Evolutionary conservation across 2,888 invertebrate genomes (phyloP).

Genomic region (Chrysomela aeneicollis): DNA sequence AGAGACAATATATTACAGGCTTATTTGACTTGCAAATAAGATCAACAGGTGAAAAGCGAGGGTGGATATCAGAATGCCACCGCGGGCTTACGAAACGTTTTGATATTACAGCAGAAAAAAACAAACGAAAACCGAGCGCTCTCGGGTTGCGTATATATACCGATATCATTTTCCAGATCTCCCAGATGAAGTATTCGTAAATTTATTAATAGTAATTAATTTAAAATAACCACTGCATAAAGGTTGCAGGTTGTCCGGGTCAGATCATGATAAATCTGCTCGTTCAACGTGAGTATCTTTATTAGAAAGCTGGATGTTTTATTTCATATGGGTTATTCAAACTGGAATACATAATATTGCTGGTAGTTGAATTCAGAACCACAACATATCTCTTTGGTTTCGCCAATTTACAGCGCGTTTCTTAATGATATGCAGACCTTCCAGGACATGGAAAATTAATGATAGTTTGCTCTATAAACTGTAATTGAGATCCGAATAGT

Average conservation of each 20-base stretch:
- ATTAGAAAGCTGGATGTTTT: neutral
- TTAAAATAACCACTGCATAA: slow-evolving; percentile 36
- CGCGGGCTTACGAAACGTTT: slow-evolving; percentile 43
- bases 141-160: slow-evolving; percentile 35
- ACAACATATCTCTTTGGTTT: too few relatives aligned
- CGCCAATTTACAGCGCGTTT: too few relatives aligned
- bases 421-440: too few relatives aligned
- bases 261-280: slow-evolving; percentile 37
- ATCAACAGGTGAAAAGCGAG: slow-evolving; percentile 56
- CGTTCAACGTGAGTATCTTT: slow-evolving; percentile 5
- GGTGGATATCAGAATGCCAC: slow-evolving; percentile 51
- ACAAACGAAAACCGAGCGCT: slow-evolving; percentile 30
- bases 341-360: neutral
- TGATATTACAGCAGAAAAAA: slow-evolving; percentile 36
- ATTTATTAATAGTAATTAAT: slow-evolving; percentile 44
- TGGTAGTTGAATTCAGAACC: too few relatives aligned
- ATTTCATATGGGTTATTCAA: neutral
- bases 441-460: too few relatives aligned
- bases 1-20: slow-evolving; percentile 44
- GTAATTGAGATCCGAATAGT: too few relatives aligned
- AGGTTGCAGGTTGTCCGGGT: slow-evolving; percentile 30
- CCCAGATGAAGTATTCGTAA: slow-evolving; percentile 41
- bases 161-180: slow-evolving; percentile 41
- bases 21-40: slow-evolving; percentile 54
- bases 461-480: too few relatives aligned